Conservation (phyloP, 2,888 invertebrate genomes). For the Lochmaea capreae region DNA sequence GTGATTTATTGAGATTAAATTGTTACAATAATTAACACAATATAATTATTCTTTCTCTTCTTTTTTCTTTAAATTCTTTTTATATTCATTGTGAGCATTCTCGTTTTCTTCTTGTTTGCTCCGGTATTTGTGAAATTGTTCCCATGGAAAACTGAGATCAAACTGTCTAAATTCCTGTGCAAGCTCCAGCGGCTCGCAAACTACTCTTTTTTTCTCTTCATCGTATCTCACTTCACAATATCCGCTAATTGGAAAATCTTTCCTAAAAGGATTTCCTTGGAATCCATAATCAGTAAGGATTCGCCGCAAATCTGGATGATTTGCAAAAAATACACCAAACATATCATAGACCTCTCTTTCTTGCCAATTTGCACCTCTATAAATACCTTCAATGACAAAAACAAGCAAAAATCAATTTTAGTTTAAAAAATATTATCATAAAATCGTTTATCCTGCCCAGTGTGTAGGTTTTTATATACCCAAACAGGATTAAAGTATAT, state of each 20-base stretch:
- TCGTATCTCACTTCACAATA: constrained; percentile 97
- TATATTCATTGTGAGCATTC: neutral
- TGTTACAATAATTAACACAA: neutral
- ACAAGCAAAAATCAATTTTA: neutral
- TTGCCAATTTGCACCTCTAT: constrained; percentile 95
- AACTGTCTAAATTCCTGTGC: constrained; percentile 98
- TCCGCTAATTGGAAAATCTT: constrained; percentile 96
- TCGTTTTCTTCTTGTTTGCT: constrained; percentile 26
- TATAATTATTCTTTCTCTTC: neutral
- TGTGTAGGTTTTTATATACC: neutral
- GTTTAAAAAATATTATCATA: neutral
- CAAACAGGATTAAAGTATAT: neutral
- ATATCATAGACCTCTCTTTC: constrained; percentile 97
- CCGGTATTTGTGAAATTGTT: constrained; percentile 84
- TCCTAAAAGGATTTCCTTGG: constrained; percentile 97
- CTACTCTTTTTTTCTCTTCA: constrained; percentile 95
- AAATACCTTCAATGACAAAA: constrained; percentile 68
- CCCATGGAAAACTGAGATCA: constrained; percentile 97
- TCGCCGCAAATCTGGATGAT: constrained; percentile 96
- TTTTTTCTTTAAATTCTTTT: constrained; percentile 4
- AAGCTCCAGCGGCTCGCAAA: constrained; percentile 95
- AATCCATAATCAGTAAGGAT: constrained; percentile 99
- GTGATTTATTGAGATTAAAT: too few relatives aligned
- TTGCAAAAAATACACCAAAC: constrained; percentile 97
- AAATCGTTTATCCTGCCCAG: neutral